Percentiles rank a stretch among this genome's conserved stretches.
Evolutionary conservation across 2,888 invertebrate genomes (phyloP).

Genomic region (Orthosia incerta): DNA sequence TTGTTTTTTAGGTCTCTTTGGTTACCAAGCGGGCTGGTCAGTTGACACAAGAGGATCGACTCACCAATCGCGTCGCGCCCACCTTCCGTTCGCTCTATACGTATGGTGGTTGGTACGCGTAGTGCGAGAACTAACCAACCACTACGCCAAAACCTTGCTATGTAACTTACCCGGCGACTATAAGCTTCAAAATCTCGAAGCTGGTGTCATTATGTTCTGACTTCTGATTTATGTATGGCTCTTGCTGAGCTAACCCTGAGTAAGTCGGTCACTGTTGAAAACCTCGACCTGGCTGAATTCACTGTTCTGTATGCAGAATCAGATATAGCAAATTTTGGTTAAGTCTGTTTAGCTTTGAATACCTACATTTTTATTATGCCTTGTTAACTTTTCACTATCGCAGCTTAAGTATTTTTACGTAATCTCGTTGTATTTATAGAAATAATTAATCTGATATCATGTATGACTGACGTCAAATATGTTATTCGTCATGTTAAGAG

Average conservation of each 20-base stretch:
- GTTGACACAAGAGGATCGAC: too few relatives aligned
- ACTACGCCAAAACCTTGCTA: too few relatives aligned
- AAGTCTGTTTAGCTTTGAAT: conserved; percentile 9
- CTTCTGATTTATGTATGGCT: conserved; percentile 36
- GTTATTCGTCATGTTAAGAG: neutral
- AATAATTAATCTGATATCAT: conserved; percentile 18
- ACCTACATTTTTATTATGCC: neutral
- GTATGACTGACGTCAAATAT: neutral
- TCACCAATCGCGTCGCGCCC: too few relatives aligned
- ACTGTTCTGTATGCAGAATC: conserved; percentile 37
- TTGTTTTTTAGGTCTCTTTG: too few relatives aligned
- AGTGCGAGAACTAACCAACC: too few relatives aligned
- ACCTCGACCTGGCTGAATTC: conserved; percentile 38
- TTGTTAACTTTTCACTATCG: neutral
- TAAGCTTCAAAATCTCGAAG: conserved; percentile 11
- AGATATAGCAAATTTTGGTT: conserved; percentile 11
- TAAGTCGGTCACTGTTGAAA: conserved; percentile 49
- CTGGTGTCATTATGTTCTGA: conserved; percentile 19
- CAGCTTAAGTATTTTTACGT: neutral
- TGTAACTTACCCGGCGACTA: too few relatives aligned
- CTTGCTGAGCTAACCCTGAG: conserved; percentile 32
- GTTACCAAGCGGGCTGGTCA: too few relatives aligned
- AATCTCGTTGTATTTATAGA: conserved; percentile 15
- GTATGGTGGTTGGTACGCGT: too few relatives aligned
- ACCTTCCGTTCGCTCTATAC: too few relatives aligned